Conservation (phyloP, 2,888 invertebrate species). For the Lypha dubia region DNA sequence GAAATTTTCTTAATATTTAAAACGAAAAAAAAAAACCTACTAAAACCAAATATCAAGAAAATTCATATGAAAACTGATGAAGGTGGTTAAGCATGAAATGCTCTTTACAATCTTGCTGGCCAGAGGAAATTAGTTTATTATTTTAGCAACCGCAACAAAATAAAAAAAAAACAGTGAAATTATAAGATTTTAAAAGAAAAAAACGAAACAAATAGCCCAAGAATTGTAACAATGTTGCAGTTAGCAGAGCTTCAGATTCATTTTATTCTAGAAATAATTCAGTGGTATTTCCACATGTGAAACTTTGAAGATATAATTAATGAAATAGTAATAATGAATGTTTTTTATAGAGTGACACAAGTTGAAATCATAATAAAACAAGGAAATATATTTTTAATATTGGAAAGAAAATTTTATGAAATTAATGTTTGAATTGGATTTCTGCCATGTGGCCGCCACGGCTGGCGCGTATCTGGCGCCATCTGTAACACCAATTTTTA, state of each 20-base stretch:
- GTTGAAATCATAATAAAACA: no score
- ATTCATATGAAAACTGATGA: conserved; percentile 7
- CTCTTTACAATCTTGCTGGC: background rate
- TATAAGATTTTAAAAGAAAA: background rate
- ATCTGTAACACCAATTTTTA: no score
- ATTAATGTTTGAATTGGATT: no score
- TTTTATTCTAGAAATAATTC: background rate
- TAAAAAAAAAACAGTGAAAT: background rate
- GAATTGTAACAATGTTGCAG: background rate
- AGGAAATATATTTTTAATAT: no score
- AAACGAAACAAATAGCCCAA: background rate
- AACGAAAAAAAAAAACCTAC: background rate
- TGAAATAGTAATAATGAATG: no score
- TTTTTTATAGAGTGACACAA: no score
- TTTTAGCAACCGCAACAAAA: background rate
- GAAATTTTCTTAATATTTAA: conserved; percentile 22
- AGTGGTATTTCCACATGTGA: background rate
- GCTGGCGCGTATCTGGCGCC: no score
- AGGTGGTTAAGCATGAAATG: conserved; percentile 13
- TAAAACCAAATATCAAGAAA: conserved; percentile 13
- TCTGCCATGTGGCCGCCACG: no score
- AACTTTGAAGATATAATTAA: no score
- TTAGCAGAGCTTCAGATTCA: background rate
- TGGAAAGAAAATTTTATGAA: no score
- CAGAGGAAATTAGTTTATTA: conserved; percentile 24